These are phyloP conservation scores for Hylia prasina DNA, from an alignment of 2,113 vertebrate genomes.

Conservation along the genomic window DNA sequence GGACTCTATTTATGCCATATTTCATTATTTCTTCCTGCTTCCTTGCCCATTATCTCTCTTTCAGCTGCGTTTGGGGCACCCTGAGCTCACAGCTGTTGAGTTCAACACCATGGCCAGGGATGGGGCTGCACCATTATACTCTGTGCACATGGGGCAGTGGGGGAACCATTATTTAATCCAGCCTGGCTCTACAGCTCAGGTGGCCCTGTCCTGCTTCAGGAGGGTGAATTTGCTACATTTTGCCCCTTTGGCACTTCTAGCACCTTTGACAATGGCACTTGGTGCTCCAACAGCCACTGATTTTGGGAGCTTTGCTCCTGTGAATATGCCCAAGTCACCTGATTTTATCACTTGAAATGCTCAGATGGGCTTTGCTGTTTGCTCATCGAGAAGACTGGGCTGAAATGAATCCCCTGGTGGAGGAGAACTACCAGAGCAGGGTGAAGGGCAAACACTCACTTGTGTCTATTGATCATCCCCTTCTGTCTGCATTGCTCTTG, in stretches of 20 bases:
- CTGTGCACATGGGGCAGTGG: too few relatives aligned
- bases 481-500: neutral
- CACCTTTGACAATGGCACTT: neutral
- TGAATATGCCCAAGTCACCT: accelerated
- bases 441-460: neutral
- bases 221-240: accelerated
- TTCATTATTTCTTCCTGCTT: neutral
- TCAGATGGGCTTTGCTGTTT: neutral
- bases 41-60: neutral
- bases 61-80: neutral
- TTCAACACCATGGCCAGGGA: accelerated
- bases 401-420: neutral
- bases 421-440: neutral
- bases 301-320: neutral
- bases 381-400: neutral
- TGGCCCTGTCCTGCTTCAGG: neutral
- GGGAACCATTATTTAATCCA: neutral
- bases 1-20: neutral
- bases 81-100: neutral
- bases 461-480: neutral
- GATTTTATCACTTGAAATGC: neutral
- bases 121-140: neutral
- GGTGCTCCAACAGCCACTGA: neutral
- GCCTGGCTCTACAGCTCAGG: neutral
- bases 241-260: neutral